Base-by-base conservation (phyloP, 2,113 vertebrate genomes). In the Pelodiscus sinensis region DNA sequence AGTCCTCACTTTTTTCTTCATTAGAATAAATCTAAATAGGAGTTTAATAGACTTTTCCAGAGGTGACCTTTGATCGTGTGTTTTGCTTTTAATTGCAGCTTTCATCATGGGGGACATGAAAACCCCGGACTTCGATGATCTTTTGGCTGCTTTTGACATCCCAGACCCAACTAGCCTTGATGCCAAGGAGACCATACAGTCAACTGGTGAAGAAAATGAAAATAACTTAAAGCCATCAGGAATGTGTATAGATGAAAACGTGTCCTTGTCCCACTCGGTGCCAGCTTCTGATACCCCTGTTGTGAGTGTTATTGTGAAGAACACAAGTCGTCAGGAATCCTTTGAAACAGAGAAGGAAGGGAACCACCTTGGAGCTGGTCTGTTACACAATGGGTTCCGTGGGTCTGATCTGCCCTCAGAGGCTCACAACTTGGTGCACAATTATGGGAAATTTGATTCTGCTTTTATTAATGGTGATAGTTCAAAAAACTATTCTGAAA, bases 71-170 rank as follows among this genome's bases (percentile, higher is more conserved):
- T 96, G 79, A 96, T 21, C 22, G 79, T 90, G 18, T 87, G 4
- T 84, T 84, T 35, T 95, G 79, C 85, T 90, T 95, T 94, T 86
- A 68, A 78, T 95, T 88, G 44, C 94, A 98, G 98, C 96, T 91
- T 96, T 96, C 98, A 98, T 98, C 98, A 99, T 99, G 99, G 99
- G 99, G 98, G 99, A 99, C 97, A 99, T 99, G 99, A 99, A 99
- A 98, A 99, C 99, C 96, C 99, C 99, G 19, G 99, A 99, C 97
- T 99, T 99, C 85, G 99, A 99, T 96, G 99, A 99, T 97, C 99
- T 99, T 51, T 97, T 99, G 97, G 99, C 99, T 92, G 99, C 99
- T 95, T 99, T 99, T 98, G 99, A 99, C 98, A 99, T 99, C 98
- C 99, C 99, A 12, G 99, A 99, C 97, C 98, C 99, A 0, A 99